Conservation (phyloP, 2,113 vertebrate species). For the Vulpes vulpes region DNA sequence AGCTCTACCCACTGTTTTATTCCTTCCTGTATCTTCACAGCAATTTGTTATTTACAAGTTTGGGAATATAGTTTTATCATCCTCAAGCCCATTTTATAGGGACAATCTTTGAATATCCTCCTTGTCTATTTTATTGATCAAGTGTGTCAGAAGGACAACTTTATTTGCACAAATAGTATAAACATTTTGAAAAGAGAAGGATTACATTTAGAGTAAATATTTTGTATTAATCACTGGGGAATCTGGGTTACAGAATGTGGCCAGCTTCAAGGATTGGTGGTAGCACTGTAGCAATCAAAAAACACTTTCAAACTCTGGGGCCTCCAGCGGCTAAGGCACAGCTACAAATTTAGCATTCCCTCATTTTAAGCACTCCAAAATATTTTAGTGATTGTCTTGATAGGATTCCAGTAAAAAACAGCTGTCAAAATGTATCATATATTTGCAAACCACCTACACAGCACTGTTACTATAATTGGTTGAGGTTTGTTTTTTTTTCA, state of each 20-base stretch:
- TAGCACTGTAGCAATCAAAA: conserved; percentile 31
- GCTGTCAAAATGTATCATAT: conserved; percentile 85
- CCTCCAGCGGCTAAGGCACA: neutral
- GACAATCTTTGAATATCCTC: neutral
- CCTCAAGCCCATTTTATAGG: neutral
- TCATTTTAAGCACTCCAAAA: conserved; percentile 79
- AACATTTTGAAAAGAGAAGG: conserved; percentile 2
- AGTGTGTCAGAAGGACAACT: neutral
- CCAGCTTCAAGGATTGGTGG: conserved; percentile 23
- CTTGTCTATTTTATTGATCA: neutral
- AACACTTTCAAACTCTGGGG: neutral
- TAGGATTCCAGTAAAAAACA: conserved; percentile 85
- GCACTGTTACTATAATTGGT: conserved; percentile 90
- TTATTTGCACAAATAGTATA: conserved; percentile 2
- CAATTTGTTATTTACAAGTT: neutral
- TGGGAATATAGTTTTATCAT: neutral
- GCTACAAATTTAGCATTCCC: conserved; percentile 65
- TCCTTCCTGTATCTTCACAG: neutral
- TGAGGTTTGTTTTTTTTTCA: conserved; percentile 78
- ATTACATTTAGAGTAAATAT: conserved; percentile 33
- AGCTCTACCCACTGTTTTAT: neutral
- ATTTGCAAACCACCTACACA: conserved; percentile 86
- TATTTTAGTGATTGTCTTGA: conserved; percentile 83
- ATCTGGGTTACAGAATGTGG: neutral
- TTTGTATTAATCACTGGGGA: neutral